A percentile compares a stretch with the other conserved stretches of the same genome.
phyloP scores from a whole-genome alignment of 2,113 vertebrate genomes.

The Stomatorhinus ivindoensis region DNA sequence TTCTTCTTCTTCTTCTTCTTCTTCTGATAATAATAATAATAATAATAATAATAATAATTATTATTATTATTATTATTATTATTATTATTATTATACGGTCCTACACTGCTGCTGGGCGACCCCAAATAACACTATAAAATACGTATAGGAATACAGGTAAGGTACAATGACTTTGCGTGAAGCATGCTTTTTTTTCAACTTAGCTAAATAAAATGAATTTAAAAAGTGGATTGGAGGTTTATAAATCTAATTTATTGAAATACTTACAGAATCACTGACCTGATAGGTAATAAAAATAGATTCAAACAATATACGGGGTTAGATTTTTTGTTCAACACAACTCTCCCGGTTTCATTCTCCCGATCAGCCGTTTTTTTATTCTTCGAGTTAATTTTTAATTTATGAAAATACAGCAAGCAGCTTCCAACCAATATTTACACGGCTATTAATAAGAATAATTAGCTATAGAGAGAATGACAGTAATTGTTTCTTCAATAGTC shows the following conservation, averaged over 20 bases:
- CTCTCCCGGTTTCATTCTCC: not conserved
- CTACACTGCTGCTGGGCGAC: not conserved
- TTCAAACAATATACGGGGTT: not conserved
- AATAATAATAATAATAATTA: too few relatives aligned
- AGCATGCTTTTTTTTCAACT: not conserved
- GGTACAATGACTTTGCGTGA: not conserved
- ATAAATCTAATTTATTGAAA: not conserved
- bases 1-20: not conserved
- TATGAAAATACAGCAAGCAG: not conserved
- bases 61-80: not conserved
- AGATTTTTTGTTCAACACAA: not conserved
- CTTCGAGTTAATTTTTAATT: not conserved
- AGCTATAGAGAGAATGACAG: not conserved
- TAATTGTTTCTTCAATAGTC: not conserved
- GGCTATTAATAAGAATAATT: not conserved
- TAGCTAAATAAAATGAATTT: not conserved
- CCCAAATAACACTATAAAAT: not conserved
- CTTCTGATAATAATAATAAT: too few relatives aligned
- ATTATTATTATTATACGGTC: not conserved
- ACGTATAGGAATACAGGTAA: not conserved
- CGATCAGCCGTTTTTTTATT: not conserved
- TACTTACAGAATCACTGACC: not conserved
- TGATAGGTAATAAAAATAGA: not conserved
- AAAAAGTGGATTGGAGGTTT: not conserved
- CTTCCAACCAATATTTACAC: not conserved